A percentile compares a stretch with the other conserved stretches of the same genome.
phyloP scores from a whole-genome alignment of 1,140 invertebrate species.

The Saccostrea cuccullata region DNA sequence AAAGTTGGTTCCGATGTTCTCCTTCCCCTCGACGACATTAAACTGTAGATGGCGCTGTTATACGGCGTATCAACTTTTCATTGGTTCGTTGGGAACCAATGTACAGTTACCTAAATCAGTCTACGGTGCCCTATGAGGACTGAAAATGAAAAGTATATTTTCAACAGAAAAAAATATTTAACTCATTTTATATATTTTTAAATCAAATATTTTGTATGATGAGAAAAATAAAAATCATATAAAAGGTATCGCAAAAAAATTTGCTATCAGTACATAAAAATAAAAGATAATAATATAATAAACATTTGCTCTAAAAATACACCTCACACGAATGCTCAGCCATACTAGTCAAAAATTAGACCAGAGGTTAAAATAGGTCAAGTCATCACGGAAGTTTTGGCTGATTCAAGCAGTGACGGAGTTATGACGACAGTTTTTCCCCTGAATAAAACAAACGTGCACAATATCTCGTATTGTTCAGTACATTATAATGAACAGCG shows the following conservation, averaged over 20 bases:
- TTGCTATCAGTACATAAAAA: background rate
- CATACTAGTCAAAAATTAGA: background rate
- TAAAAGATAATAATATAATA: background rate
- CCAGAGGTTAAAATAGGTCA: background rate
- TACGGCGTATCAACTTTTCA: background rate
- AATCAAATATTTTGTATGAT: background rate
- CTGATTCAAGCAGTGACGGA: background rate
- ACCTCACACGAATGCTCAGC: background rate
- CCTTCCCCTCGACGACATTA: constrained; percentile 8
- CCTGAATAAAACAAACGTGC: background rate
- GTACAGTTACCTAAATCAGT: background rate
- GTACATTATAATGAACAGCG: too few relatives aligned
- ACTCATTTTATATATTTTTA: background rate
- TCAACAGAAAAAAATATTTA: background rate
- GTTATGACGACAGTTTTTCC: constrained; percentile 33
- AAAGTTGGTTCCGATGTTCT: background rate
- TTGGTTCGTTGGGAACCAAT: background rate
- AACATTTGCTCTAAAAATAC: background rate
- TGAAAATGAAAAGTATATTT: background rate
- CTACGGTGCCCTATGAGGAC: background rate
- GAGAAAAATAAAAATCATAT: background rate
- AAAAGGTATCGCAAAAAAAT: background rate
- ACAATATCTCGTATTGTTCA: background rate
- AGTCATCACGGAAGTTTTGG: background rate
- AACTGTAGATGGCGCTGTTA: constrained; percentile 25